Evolutionary conservation across 2,113 vertebrate species (phyloP), one percentile per base, ranked within the genome.

Genomic region (Merops nubicus): DNA sequence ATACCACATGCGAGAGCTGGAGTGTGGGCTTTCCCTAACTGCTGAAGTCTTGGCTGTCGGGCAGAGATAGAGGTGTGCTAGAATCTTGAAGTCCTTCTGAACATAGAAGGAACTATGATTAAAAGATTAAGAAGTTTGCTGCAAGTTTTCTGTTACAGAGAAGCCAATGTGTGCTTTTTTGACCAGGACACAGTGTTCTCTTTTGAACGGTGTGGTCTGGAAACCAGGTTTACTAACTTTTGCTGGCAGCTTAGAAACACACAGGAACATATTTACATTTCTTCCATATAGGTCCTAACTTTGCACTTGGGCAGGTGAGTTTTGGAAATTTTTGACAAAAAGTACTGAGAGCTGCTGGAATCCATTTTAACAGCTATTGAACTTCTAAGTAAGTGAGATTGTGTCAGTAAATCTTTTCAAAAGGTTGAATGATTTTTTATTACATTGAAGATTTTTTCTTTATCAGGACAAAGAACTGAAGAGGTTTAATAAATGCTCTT

Each of bases 401-500:
- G n/a, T 85, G 60, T 43, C 42, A 0, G 47, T 60, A 89, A 68
- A 53, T 80, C 26, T 59, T 92, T 93, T 84, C 56, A 92, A 92
- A 91, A 95, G 72, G 73, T 33, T 77, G 82, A 92, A 57, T 47
- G 63, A 67, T 47, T 84, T 93, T 95, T 96, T 89, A 89, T 93
- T 91, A 87, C 26, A 74, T 2, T 96, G 68, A 92, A 89, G 83
- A 88, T 79, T 81, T 80, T 59, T 68, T 82, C 78, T 81, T 85
- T 89, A 54, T 85, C 76, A 75, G 79, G 91, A 74, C 15, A 79
- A 93, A 88, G 90, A 88, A 65, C 23, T 5, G 26, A 85, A 74
- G 79, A 75, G 72, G n/a, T 88, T 94, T 95, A 94, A 93, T 93
- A 93, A 91, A 96, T 72, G 56, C 40, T 81, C 15, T 75, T 91